Conservation (phyloP, 92 coral and sea anemone genomes). For the Meandrina meandrites region DNA sequence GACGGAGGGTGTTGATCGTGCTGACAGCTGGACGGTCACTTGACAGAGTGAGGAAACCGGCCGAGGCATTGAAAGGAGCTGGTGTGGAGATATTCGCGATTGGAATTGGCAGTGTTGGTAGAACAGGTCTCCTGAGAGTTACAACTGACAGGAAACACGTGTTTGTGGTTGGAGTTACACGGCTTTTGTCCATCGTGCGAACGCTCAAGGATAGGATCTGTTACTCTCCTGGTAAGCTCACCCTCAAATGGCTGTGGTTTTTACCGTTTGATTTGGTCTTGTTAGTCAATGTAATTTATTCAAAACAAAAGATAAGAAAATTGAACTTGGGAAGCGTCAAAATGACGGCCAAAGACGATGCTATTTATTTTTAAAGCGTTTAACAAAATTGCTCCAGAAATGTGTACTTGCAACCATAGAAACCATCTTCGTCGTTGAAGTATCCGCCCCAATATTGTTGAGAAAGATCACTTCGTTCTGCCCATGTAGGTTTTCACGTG, state of each 20-base stretch:
- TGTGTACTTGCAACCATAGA: background rate
- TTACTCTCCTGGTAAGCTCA: slow-evolving; percentile 47
- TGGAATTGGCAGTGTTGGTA: slow-evolving; percentile 41
- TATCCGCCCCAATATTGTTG: background rate
- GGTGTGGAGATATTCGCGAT: slow-evolving; percentile 70
- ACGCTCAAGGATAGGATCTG: slow-evolving; percentile 52
- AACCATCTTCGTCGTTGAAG: too few species aligned
- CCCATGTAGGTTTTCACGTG: background rate
- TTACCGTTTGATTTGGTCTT: too few species aligned
- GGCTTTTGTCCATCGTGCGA: slow-evolving; percentile 33
- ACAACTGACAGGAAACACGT: slow-evolving; percentile 60
- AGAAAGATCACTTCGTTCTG: background rate
- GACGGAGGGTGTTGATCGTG: slow-evolving; percentile 68
- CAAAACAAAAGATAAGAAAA: too few species aligned
- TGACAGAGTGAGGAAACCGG: slow-evolving; percentile 63
- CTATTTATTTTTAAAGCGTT: too few species aligned
- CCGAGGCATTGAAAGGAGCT: slow-evolving; percentile 39
- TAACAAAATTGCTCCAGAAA: background rate
- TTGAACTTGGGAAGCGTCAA: too few species aligned
- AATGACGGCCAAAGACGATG: too few species aligned
- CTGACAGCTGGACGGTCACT: slow-evolving; percentile 66
- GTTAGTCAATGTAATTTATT: too few species aligned
- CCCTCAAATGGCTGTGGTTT: too few species aligned
- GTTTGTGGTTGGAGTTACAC: slow-evolving; percentile 30
- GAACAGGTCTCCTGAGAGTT: slow-evolving; percentile 31